Base-by-base conservation (phyloP, 2,888 invertebrate species). In the Andrena trimmerana region DNA sequence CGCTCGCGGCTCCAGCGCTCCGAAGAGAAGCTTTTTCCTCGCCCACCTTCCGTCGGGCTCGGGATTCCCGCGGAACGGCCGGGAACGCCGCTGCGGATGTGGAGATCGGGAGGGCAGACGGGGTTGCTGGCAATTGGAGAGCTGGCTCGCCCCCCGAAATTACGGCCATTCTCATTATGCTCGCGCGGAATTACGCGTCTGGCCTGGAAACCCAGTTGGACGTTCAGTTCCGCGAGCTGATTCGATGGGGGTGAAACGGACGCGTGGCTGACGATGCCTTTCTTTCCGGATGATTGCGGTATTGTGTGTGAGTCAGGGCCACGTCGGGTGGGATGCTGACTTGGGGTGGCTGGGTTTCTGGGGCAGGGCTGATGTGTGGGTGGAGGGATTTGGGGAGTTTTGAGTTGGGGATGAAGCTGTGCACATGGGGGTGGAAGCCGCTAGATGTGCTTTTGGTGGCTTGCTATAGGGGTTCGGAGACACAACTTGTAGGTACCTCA, bases 141-240 rank as follows among this genome's bases (percentile, higher is more conserved):
- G 71, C 73, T 62, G 67, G 59, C 73, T 60, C 70, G 67, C 16
- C 16, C 48, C 27, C 24, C 77, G 68, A 81, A 85, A 87, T 82
- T 73, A 81, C 78, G 29, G 42, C 31, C 83, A 80, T 70, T 84
- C 70, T 75, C 75, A 59, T 87, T 85, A 85, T 69, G 65, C 69
- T 63, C 63, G 31, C 24, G 10, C 27, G 70, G 65, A 77, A 82
- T 86, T 72, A 84, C 77, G 59, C 48, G 54, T 8, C 20, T 66
- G 85, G 20, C 83, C 85, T 74, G 77, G 79, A 86, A 73, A 86
- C 83, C 78, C n/a, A 73, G 67, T 87, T 83, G 63, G 33, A 48
- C 57, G 54, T 54, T 59, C 27, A 50, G 48, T 27, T 36, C 60
- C 42, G 42, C 5, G 42, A 16, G 42, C 42, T 5, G 16, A 42